Percentiles rank a stretch among this genome's conserved stretches.
Evolutionary conservation across 2,888 invertebrate genomes (phyloP).

Genomic region (Lasioglossum morio): DNA sequence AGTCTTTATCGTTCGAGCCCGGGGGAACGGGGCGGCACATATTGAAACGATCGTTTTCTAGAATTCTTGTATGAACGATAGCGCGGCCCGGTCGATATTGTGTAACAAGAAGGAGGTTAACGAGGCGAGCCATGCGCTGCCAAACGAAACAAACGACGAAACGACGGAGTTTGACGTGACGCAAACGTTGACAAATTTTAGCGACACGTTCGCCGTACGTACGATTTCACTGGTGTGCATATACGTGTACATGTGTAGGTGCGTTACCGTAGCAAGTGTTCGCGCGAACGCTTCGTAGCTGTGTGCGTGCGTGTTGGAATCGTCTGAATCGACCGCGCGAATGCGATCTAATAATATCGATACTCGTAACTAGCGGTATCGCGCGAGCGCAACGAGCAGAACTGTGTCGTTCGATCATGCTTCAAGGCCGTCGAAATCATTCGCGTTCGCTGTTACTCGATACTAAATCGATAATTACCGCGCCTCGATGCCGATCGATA

Average conservation of each 20-base stretch:
- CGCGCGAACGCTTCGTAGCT: neutral
- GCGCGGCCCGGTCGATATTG: constrained; percentile 3
- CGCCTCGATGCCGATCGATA: constrained; percentile 14
- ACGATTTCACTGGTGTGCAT: too few species aligned
- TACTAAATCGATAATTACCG: constrained; percentile 30
- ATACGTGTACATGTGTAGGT: neutral
- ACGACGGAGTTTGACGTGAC: constrained; percentile 27
- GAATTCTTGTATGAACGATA: constrained; percentile 7
- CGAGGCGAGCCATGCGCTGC: constrained; percentile 34
- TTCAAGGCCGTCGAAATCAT: constrained; percentile 37
- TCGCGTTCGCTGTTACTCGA: neutral
- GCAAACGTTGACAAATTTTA: constrained; percentile 47
- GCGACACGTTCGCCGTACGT: neutral
- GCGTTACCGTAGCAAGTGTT: neutral
- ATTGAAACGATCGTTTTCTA: constrained; percentile 18
- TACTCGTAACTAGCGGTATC: constrained; percentile 17
- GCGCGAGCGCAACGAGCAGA: constrained; percentile 4
- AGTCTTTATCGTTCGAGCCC: neutral
- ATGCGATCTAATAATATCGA: constrained; percentile 51
- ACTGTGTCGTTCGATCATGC: constrained; percentile 9
- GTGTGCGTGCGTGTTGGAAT: neutral
- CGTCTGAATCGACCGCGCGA: constrained; percentile 12
- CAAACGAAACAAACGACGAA: constrained; percentile 53
- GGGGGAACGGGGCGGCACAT: neutral
- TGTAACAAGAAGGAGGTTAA: constrained; percentile 35